These are phyloP conservation scores for Pelecanoides urinatrix DNA, from an alignment of 2,113 vertebrate species.

Conservation along the genomic window DNA sequence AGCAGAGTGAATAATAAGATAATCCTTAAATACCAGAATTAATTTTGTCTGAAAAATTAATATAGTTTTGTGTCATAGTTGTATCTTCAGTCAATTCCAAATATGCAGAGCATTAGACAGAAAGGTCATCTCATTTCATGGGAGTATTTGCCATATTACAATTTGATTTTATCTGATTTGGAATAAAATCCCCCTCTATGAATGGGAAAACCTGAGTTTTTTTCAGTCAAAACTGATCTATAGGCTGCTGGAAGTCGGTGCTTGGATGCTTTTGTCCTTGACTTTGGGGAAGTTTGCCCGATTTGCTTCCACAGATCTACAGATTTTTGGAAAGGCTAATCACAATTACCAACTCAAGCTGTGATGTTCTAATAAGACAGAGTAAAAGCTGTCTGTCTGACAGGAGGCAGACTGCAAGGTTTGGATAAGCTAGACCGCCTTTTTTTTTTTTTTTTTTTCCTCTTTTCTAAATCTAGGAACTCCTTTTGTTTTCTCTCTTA, in stretches of 20 bases:
- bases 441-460: neutral
- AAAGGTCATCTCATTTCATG: neutral
- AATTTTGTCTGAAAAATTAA: neutral
- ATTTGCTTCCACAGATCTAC: neutral
- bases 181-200: neutral
- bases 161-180: fast-evolving
- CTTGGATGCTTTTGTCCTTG: neutral
- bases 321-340: neutral
- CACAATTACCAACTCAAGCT: neutral
- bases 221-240: neutral
- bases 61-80: neutral
- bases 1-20: neutral
- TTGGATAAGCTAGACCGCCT: neutral
- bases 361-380: neutral
- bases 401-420: neutral
- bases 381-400: neutral
- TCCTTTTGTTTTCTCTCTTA: neutral
- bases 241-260: neutral
- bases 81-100: neutral
- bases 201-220: neutral
- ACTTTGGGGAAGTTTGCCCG: neutral
- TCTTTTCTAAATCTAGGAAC: neutral
- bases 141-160: neutral
- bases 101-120: neutral
- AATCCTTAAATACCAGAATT: neutral